phyloP scores from a whole-genome alignment of 2,888 invertebrate genomes.

The Dasysyrphus albostriatus region DNA sequence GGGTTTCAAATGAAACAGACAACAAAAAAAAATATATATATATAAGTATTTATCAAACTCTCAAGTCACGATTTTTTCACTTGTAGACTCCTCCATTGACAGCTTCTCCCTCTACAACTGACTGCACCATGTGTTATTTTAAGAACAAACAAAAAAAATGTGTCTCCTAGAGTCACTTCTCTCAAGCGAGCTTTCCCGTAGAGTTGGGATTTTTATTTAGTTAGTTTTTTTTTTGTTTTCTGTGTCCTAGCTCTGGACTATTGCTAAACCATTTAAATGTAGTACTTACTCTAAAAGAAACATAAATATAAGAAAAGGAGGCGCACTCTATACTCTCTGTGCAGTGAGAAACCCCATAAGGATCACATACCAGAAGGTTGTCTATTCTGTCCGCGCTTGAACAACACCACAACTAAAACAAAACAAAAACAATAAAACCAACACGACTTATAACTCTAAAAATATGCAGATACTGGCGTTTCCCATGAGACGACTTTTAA shows the following conservation, averaged over 20 bases:
- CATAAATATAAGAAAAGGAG: constrained; percentile 55
- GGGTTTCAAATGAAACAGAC: neutral
- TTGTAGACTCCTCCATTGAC: constrained; percentile 47
- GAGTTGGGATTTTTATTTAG: constrained; percentile 2
- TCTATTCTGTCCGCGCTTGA: constrained; percentile 36
- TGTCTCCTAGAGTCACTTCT: constrained; percentile 12
- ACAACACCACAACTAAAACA: constrained; percentile 20
- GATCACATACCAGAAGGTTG: constrained; percentile 48
- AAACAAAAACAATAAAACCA: constrained; percentile 24
- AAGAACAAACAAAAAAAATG: constrained; percentile 34
- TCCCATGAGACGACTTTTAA: constrained; percentile 37
- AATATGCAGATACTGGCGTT: constrained; percentile 63
- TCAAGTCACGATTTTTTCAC: constrained; percentile 57
- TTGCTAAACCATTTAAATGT: constrained; percentile 51
- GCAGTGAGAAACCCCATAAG: constrained; percentile 27
- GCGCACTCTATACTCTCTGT: constrained; percentile 10
- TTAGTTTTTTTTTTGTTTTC: neutral
- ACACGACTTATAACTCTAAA: constrained; percentile 65
- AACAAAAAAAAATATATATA: neutral
- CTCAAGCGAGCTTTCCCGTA: constrained; percentile 37
- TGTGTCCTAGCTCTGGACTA: constrained; percentile 2
- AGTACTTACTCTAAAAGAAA: constrained; percentile 26
- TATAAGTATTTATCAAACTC: constrained; percentile 22
- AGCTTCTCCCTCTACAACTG: constrained; percentile 6
- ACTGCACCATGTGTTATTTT: constrained; percentile 32